Base-by-base conservation (phyloP, 2,888 invertebrate species). In the Allacma fusca region DNA sequence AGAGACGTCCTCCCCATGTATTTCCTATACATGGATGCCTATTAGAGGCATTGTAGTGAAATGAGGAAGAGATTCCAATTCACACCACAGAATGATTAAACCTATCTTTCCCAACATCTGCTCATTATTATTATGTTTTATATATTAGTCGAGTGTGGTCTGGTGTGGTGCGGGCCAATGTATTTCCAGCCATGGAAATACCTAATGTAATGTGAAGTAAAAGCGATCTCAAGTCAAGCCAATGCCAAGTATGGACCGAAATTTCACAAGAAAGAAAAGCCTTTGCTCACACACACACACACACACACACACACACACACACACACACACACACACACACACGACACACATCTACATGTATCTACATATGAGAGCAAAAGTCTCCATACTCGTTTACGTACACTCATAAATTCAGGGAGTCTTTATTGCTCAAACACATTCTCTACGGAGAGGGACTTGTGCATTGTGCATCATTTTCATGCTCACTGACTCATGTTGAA, bases 61-160 rank as follows among this genome's bases (percentile, higher is more conserved):
- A 74, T 40, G 74, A 74, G 74, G 64, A 64, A 67, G 74, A 67
- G 74, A 74, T 74, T 74, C 74, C 74, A 74, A 74, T 74, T 74
- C 74, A 74, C 74, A 74, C 74, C 74, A 74, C 74, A 64, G 74
- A 74, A 74, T 74, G 67, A 74, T 74, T 74, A 64, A 74, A 67
- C 74, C 65, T 74, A 74, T 74, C 74, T 74, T 65, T 74, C 28
- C 74, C 26, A 74, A 64, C 74, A 74, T 74, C 74, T 74, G 74
- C 74, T 74, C 74, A 74, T 74, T 74, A 74, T 74, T 65, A 74
- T 67, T 74, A 74, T 74, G 64, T 67, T 65, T 67, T 65, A 72
- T 72, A 72, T 59, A 72, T 59, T 72, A 62, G 72, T 72, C 21
- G 28, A 34, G 59, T 34, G 72, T 28, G 23, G 59, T 62, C 34